Evolutionary conservation across 2,888 invertebrate species (phyloP).

Genomic region (Temnothorax ravouxi): DNA sequence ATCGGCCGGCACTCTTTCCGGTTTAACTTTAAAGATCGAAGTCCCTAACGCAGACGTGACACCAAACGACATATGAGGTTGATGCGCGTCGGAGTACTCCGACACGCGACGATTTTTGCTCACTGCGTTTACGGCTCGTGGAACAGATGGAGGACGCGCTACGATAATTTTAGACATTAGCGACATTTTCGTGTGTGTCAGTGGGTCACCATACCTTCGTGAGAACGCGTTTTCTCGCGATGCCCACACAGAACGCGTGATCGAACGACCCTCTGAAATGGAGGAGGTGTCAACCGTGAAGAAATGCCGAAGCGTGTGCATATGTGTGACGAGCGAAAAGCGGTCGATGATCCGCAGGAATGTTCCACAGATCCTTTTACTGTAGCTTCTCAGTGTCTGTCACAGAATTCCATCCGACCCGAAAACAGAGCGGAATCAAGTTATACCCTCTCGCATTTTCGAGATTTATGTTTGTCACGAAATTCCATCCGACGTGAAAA

Average conservation of each 20-base stretch:
- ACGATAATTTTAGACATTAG: constrained; percentile 45
- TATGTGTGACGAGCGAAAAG: constrained; percentile 46
- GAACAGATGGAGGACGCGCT: constrained; percentile 27
- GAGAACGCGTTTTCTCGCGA: constrained; percentile 20
- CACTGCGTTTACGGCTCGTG: constrained; percentile 1
- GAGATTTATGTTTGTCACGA: constrained; percentile 37
- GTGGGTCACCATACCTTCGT: constrained; percentile 26
- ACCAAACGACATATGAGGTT: neutral
- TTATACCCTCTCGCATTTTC: neutral
- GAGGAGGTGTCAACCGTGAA: constrained; percentile 50
- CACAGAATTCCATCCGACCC: constrained; percentile 48
- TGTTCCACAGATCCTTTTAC: constrained; percentile 51
- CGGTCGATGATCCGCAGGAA: constrained; percentile 62
- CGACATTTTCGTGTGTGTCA: constrained; percentile 21
- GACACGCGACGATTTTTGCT: constrained; percentile 11
- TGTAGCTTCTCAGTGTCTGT: constrained; percentile 57
- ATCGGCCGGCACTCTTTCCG: neutral
- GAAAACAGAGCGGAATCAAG: constrained; percentile 50
- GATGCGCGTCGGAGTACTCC: neutral
- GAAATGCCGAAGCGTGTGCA: neutral
- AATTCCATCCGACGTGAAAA: constrained; percentile 55
- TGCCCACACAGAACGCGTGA: neutral
- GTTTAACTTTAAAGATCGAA: neutral
- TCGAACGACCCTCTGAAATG: constrained; percentile 1
- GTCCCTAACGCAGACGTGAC: neutral